Percentiles rank a stretch among this genome's conserved stretches.
Conservation (phyloP, 2,113 vertebrate genomes). For the Dolichotis patagonum region DNA sequence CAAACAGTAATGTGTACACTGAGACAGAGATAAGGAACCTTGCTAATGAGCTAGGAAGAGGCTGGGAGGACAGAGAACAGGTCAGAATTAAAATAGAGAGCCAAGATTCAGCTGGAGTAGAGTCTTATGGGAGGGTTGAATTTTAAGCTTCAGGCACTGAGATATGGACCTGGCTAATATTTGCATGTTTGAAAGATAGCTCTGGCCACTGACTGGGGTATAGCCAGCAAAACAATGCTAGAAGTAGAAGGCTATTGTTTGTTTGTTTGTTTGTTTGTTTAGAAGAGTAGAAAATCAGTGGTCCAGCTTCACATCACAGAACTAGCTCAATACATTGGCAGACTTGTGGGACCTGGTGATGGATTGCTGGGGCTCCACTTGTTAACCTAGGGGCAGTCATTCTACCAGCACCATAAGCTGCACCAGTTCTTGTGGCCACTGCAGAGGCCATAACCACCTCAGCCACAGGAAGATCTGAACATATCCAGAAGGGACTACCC, state of each 20-base stretch:
- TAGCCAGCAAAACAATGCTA: not conserved
- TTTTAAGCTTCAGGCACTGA: not conserved
- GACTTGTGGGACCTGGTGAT: not conserved
- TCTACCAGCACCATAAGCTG: not conserved
- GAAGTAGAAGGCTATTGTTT: not conserved
- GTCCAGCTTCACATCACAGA: not conserved
- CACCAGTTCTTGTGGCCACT: not conserved
- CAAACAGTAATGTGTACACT: not conserved
- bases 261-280: not conserved
- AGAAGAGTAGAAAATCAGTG: not conserved
- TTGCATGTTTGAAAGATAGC: not conserved
- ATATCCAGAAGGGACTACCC: not conserved
- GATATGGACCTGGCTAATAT: not conserved
- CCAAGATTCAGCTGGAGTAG: not conserved
- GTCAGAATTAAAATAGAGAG: not conserved
- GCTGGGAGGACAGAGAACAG: not conserved
- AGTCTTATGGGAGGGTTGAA: not conserved
- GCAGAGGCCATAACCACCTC: not conserved
- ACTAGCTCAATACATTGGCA: no score
- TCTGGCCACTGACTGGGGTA: not conserved
- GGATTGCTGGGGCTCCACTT: not conserved
- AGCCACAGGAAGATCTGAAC: not conserved
- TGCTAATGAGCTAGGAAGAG: not conserved
- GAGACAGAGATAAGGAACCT: not conserved
- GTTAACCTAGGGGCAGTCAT: not conserved